A percentile compares a stretch with the other conserved stretches of the same genome.
Conservation (phyloP, 2,797 vertebrate species). For the Huso huso region DNA sequence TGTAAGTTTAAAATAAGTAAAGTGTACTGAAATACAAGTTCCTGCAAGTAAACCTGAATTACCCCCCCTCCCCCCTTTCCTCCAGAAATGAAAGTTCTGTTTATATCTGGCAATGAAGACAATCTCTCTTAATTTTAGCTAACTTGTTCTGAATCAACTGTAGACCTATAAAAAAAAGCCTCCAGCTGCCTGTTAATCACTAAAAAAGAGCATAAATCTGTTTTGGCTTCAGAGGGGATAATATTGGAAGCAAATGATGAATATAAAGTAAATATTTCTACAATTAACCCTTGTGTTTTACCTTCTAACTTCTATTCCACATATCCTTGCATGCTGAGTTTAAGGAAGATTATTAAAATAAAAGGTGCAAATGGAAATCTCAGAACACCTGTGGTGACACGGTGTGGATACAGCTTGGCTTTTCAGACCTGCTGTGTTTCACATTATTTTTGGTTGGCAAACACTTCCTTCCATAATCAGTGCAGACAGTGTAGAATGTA, state of each 20-base stretch:
- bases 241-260: background rate
- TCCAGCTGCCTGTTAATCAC: background rate
- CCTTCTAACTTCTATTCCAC: too few species aligned
- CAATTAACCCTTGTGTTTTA: background rate
- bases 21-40: background rate
- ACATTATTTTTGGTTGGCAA: background rate
- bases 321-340: background rate
- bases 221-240: background rate
- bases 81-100: too few species aligned
- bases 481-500: background rate
- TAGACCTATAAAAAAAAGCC: background rate
- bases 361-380: background rate
- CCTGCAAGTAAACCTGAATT: background rate
- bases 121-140: background rate
- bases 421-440: constrained; percentile 1
- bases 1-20: background rate
- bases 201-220: background rate
- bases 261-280: background rate
- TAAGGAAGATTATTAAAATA: background rate
- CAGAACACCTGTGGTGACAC: background rate
- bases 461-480: background rate
- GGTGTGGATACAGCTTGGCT: background rate
- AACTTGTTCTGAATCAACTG: background rate
- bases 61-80: background rate
- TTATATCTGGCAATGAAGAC: background rate